Conservation (phyloP, 2,113 vertebrate species). For the Aspidoscelis tigris region DNA sequence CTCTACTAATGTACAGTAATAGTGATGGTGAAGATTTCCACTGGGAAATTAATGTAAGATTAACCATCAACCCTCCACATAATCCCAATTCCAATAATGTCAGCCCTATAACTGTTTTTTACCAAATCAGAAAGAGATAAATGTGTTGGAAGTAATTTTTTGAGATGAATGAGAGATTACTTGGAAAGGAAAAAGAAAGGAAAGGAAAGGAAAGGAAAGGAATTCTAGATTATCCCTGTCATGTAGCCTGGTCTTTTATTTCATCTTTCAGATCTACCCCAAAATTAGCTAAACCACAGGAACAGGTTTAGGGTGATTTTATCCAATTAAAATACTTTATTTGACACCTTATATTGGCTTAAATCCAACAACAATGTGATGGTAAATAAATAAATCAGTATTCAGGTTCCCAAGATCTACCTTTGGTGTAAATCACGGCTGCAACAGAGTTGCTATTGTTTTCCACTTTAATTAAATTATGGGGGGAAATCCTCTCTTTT, state of each 20-base stretch:
- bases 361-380: neutral
- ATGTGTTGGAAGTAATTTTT: neutral
- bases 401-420: conserved; percentile 37
- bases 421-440: conserved; percentile 54
- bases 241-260: neutral
- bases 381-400: neutral
- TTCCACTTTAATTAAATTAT: conserved; percentile 27
- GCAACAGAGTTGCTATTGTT: conserved; percentile 49
- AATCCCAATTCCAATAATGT: neutral
- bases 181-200: neutral
- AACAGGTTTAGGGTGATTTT: neutral
- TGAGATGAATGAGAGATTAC: neutral
- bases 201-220: neutral
- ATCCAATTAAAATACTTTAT: neutral
- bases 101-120: neutral
- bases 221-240: neutral
- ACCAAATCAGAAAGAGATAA: neutral
- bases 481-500: conserved; percentile 10
- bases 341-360: neutral
- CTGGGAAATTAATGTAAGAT: neutral
- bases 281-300: neutral
- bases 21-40: neutral
- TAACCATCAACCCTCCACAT: neutral
- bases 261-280: neutral
- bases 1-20: neutral